These are phyloP conservation scores for Neocrepidodera transversa DNA, from an alignment of 2,888 invertebrate genomes.

Conservation along the genomic window DNA sequence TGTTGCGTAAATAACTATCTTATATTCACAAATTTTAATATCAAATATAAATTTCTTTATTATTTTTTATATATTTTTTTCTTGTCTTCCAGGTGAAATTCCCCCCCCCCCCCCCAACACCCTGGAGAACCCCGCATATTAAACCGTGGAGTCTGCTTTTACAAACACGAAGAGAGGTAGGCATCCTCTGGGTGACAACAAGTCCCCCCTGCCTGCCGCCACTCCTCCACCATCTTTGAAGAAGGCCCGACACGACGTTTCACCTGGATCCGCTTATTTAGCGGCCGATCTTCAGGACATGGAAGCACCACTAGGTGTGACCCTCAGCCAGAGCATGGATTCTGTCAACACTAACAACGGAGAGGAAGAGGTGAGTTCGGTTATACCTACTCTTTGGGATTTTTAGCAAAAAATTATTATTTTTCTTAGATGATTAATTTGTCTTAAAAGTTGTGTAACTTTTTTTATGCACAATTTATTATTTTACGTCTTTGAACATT, in stretches of 20 bases:
- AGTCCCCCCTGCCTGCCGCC: conserved; percentile 47
- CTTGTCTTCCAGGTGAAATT: conserved; percentile 12
- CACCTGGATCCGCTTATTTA: conserved; percentile 46
- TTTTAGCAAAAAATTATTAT: too few species aligned
- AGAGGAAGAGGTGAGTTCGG: conserved; percentile 93
- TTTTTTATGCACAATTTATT: too few species aligned
- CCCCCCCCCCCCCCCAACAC: conserved; percentile 6
- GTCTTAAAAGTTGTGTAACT: too few species aligned
- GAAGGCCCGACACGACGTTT: conserved; percentile 59
- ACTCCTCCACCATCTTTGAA: conserved; percentile 57
- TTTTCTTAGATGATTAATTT: too few species aligned
- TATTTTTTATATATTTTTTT: conserved; percentile 6
- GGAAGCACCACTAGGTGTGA: conserved; percentile 75
- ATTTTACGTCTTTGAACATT: too few species aligned
- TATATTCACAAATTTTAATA: too few species aligned
- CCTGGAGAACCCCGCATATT: conserved; percentile 48
- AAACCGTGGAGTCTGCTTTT: conserved; percentile 61
- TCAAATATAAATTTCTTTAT: too few species aligned
- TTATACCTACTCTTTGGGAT: too few species aligned
- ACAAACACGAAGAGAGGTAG: conserved; percentile 61
- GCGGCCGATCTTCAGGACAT: conserved; percentile 60
- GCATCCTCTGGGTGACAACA: conserved; percentile 59
- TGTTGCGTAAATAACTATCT: too few species aligned
- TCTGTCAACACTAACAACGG: conserved; percentile 94
- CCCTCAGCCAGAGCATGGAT: conserved; percentile 96